Evolutionary conservation across 2,797 vertebrate genomes (phyloP).

Genomic region (Sebastes matsubarae): DNA sequence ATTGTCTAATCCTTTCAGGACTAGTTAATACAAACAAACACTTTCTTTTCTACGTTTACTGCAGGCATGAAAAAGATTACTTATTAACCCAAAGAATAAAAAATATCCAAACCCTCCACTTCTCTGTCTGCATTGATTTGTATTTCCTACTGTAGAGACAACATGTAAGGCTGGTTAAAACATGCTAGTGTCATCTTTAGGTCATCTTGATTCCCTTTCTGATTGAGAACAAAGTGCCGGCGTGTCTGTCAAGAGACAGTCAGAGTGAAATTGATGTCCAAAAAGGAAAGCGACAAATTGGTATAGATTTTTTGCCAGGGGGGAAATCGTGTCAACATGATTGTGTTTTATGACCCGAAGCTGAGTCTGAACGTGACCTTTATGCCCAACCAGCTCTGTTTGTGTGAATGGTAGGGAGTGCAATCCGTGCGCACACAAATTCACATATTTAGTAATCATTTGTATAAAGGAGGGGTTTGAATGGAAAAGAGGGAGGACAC

Average conservation of each 20-base stretch:
- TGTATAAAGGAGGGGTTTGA: conserved; percentile 6
- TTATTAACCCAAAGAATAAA: not conserved
- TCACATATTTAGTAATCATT: conserved; percentile 4
- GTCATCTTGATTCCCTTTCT: not conserved
- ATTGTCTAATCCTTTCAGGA: not conserved
- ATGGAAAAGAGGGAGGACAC: not conserved
- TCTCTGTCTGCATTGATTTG: not conserved
- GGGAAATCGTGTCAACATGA: conserved; percentile 63
- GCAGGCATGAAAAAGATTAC: not conserved
- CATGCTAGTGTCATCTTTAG: not conserved
- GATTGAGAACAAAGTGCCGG: conserved; percentile 1
- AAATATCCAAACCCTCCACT: not conserved
- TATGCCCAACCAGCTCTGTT: conserved; percentile 39
- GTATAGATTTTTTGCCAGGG: conserved; percentile 68
- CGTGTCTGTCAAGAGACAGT: conserved; percentile 10
- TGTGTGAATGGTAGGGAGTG: conserved; percentile 11
- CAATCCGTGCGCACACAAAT: not conserved
- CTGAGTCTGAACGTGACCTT: conserved; percentile 55
- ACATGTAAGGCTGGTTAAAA: not conserved
- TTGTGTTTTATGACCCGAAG: conserved; percentile 51
- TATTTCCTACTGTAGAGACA: not conserved
- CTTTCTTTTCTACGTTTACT: not conserved
- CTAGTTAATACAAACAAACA: not conserved
- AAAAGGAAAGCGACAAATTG: conserved; percentile 62
- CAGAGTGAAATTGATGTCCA: conserved; percentile 26